Base-by-base conservation (phyloP, 2,797 vertebrate genomes). In the Chloroceryle amazona region DNA sequence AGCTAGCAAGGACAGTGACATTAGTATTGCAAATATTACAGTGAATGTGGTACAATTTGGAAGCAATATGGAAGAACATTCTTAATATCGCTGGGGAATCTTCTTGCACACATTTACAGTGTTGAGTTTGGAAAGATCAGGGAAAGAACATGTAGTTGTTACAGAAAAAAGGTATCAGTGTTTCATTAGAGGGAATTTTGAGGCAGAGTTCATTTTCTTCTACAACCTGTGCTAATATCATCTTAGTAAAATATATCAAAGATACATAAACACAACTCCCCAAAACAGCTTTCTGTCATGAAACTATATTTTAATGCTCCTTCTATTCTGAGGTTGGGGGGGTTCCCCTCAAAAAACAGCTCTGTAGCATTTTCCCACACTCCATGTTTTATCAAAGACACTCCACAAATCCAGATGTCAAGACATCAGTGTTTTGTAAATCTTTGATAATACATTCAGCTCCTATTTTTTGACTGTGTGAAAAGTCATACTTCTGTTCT, bases 381-480 rank as follows among this genome's bases (percentile, higher is more conserved):
- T 39, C 26, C 21, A 6, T 22, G 6, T 63, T 91, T 81, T 76
- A 61, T 52, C 55, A 33, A 65, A 89, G 66, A 35, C 14, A 68
- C 9, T 84, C 28, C 81, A 88, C 9, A 91, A 89, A 93, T 63
- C 29, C 80, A 91, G 76, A 76, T 70, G 60, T 71, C 85, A 93
- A 90, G 60, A 46, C 58, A 90, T 16, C 23, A 51, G 6, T 84
- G 42, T 73, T 93, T 86, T 49, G n/a, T 60, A 70, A 86, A 72
- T 75, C 28, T 83, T 75, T 54, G 18, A 10, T 57, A 85, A 78
- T 18, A 60, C n/a, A 28, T 73, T 80, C 71, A 73, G 13, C 37
- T 73, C 39, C 22, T 74, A 49, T 63, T 81, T 83, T 60, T 60
- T 55, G 86, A 29, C 25, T 76, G 5, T 71, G 25, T 58, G 42